Evolutionary conservation across 2,113 vertebrate genomes (phyloP).

Genomic region (Onychostruthus taczanowskii): DNA sequence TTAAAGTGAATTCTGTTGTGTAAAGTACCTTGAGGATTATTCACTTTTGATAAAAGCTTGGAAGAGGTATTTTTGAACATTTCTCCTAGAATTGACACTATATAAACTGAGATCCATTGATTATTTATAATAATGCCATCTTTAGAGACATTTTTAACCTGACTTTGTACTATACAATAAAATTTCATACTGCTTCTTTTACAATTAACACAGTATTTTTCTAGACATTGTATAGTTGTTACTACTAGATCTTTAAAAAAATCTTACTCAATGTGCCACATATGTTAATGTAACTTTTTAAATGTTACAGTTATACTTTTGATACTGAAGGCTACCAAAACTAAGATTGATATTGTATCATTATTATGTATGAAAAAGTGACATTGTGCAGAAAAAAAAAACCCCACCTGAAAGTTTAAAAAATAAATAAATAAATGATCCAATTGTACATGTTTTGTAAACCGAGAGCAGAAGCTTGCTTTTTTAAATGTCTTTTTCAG

Average conservation of each 20-base stretch:
- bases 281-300: conserved; percentile 57
- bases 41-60: not conserved
- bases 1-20: conserved; percentile 17
- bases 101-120: not conserved
- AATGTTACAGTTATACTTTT: conserved; percentile 16
- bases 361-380: not conserved
- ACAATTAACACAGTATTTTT: conserved; percentile 55
- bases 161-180: conserved; percentile 5
- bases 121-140: conserved; percentile 29
- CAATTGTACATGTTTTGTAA: not conserved
- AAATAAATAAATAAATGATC: conserved; percentile 11
- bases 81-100: conserved; percentile 31
- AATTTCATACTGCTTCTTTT: conserved; percentile 8
- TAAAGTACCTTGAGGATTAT: conserved; percentile 39
- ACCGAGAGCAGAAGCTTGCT: not conserved
- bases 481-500: not conserved
- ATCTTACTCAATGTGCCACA: not conserved
- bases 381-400: not conserved
- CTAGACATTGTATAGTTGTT: conserved; percentile 34
- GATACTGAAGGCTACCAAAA: conserved; percentile 30
- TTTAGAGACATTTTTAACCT: not conserved
- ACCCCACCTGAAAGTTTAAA: not conserved
- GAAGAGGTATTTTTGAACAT: conserved; percentile 19
- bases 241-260: conserved; percentile 37
- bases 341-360: not conserved